A percentile compares a stretch with the other conserved stretches of the same genome.
phyloP scores from a whole-genome alignment of 2,888 invertebrate species.

The Temnothorax ravouxi region DNA sequence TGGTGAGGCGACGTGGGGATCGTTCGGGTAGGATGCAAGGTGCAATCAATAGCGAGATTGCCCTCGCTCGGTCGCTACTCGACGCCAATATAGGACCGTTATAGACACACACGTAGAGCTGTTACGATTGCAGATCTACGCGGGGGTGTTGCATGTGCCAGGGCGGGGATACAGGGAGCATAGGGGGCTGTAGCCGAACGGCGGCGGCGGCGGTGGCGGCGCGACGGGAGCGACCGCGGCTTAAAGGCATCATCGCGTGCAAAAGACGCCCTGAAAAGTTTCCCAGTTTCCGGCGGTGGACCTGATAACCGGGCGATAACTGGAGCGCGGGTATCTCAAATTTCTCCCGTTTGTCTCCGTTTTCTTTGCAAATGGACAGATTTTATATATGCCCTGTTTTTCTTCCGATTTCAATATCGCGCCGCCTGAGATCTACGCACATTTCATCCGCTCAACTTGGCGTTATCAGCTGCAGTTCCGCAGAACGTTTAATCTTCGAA shows the following conservation, averaged over 20 bases:
- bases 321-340: constrained; percentile 15
- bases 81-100: constrained; percentile 74
- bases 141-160: constrained; percentile 12
- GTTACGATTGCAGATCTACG: constrained; percentile 71
- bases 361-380: not conserved
- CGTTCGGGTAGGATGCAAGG: constrained; percentile 74
- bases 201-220: not conserved
- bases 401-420: constrained; percentile 29
- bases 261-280: constrained; percentile 39
- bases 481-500: not conserved
- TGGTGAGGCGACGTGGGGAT: constrained; percentile 42
- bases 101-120: constrained; percentile 67
- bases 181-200: not conserved
- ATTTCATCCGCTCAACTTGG: not conserved
- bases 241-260: constrained; percentile 40
- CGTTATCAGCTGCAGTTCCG: not conserved
- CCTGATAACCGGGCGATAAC: constrained; percentile 28
- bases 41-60: constrained; percentile 79
- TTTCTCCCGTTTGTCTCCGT: not conserved
- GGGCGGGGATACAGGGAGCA: not conserved
- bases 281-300: constrained; percentile 39
- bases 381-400: constrained; percentile 8
- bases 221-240: constrained; percentile 11
- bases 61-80: constrained; percentile 76
- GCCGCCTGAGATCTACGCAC: not conserved